Percentiles rank a stretch among this genome's conserved stretches.
Conservation (phyloP, 2,888 invertebrate species). For the Anagyrus pseudococci region DNA sequence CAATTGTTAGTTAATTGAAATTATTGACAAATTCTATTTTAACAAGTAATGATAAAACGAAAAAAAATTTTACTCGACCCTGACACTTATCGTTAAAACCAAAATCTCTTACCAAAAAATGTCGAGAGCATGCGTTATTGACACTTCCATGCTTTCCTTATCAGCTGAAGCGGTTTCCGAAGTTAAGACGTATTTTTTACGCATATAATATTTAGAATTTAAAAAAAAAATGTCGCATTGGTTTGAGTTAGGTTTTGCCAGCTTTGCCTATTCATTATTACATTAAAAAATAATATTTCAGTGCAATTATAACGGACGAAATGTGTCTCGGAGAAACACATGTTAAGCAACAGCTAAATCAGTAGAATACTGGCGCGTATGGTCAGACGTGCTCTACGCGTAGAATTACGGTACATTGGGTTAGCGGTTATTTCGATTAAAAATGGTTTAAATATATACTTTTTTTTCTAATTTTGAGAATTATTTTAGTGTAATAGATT, state of each 20-base stretch:
- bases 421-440: neutral
- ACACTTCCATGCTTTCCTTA: neutral
- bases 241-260: neutral
- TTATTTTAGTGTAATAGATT: neutral
- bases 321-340: neutral
- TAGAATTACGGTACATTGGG: neutral
- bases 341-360: constrained; percentile 3
- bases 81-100: neutral
- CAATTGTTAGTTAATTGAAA: neutral
- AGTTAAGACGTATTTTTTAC: neutral
- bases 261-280: too few species aligned
- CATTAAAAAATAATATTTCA: neutral
- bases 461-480: neutral
- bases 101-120: neutral
- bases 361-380: constrained; percentile 34
- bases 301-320: neutral
- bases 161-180: neutral
- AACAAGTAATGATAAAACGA: neutral
- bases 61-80: too few species aligned
- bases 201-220: neutral
- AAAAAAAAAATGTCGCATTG: neutral
- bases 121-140: neutral
- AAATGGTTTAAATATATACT: neutral
- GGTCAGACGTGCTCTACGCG: constrained; percentile 27
- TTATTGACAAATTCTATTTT: neutral